A percentile compares a stretch with the other conserved stretches of the same genome.
Conservation (phyloP, 2,113 vertebrate genomes). For the Platysteira castanea region DNA sequence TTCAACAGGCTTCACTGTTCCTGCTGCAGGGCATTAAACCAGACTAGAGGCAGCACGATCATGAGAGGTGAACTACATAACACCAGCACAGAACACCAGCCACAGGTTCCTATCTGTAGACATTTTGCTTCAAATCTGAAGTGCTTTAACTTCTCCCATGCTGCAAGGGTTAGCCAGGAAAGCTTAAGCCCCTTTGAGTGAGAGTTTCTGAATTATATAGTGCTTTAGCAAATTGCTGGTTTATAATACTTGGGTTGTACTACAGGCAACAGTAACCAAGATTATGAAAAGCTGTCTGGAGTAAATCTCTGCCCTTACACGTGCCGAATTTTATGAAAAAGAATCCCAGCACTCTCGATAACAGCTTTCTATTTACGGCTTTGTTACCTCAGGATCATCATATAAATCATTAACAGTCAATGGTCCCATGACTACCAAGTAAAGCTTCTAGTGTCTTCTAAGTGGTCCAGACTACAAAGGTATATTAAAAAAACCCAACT, state of each 20-base stretch:
- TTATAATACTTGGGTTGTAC: neutral
- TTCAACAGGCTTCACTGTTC: neutral
- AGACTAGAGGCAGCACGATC: neutral
- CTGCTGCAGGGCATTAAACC: neutral
- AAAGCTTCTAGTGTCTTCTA: neutral
- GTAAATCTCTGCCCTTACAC: neutral
- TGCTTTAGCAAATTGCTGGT: neutral
- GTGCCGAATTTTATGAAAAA: neutral
- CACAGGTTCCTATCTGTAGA: neutral
- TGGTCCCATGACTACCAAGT: neutral
- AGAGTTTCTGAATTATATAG: neutral
- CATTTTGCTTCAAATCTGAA: neutral
- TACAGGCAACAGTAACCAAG: neutral
- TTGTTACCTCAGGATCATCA: neutral
- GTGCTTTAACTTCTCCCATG: neutral
- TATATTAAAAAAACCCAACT: neutral
- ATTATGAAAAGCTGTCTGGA: neutral
- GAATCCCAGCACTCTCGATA: fast-evolving
- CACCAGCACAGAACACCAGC: neutral
- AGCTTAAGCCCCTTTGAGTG: fast-evolving
- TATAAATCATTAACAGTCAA: neutral
- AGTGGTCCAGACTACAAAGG: neutral
- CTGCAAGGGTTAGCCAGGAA: neutral
- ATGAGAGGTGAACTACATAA: neutral
- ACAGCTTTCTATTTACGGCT: neutral